These are phyloP conservation scores for Calameuta pallipes DNA, from an alignment of 2,888 invertebrate species.

Conservation along the genomic window DNA sequence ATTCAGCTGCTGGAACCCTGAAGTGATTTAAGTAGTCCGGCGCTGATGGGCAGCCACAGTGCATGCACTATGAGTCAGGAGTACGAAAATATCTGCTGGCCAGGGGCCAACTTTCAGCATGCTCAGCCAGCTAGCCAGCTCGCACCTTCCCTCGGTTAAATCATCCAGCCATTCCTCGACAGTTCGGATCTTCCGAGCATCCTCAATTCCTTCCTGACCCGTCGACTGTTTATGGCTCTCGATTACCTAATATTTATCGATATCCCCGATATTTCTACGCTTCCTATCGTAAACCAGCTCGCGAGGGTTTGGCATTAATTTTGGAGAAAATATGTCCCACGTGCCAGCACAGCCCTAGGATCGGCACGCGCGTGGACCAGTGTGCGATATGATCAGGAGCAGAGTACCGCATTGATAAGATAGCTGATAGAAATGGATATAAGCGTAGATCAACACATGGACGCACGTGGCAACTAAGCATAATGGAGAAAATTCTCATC, in stretches of 20 bases:
- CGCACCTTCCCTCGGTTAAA: background rate
- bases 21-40: constrained; percentile 56
- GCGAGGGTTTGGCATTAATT: background rate
- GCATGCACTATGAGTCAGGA: constrained; percentile 43
- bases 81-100: constrained; percentile 56
- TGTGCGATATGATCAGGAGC: background rate
- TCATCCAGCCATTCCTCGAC: background rate
- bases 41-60: constrained; percentile 39
- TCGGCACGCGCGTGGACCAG: background rate
- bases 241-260: constrained; percentile 51
- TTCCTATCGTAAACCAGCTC: background rate
- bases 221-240: constrained; percentile 50
- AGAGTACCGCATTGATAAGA: background rate
- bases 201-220: constrained; percentile 12
- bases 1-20: constrained; percentile 45
- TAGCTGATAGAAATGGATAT: background rate
- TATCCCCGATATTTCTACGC: constrained; percentile 42
- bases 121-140: background rate
- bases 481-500: background rate
- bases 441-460: background rate
- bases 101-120: constrained; percentile 46
- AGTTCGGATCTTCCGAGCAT: background rate
- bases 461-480: background rate
- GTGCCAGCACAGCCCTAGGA: background rate
- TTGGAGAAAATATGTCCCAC: background rate